Evolutionary conservation across 1,140 invertebrate species (phyloP).

Genomic region (Oedothorax gibbosus): DNA sequence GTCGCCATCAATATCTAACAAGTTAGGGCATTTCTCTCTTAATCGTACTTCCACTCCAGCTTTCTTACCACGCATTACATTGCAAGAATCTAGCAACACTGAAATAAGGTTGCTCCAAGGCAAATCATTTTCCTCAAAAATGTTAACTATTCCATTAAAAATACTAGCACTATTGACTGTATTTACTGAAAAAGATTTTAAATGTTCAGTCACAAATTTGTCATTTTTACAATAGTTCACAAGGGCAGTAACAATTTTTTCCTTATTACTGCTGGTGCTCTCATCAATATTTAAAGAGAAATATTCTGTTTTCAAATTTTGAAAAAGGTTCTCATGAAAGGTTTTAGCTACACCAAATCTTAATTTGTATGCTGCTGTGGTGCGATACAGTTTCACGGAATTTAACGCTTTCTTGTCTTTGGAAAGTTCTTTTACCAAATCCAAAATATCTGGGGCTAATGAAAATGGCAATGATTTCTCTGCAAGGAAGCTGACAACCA

Average conservation of each 20-base stretch:
- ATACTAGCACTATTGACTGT: slow-evolving; percentile 13
- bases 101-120: slow-evolving; percentile 62
- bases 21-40: slow-evolving; percentile 61
- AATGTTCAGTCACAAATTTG: slow-evolving; percentile 38
- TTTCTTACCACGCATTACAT: too few species aligned
- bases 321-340: slow-evolving; percentile 4
- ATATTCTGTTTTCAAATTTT: not conserved
- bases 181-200: slow-evolving; percentile 4
- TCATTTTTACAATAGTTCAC: slow-evolving; percentile 12
- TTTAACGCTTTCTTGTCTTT: slow-evolving; percentile 10
- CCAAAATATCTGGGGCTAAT: too few species aligned
- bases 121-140: slow-evolving; percentile 23
- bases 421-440: not conserved
- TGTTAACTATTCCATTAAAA: slow-evolving; percentile 4
- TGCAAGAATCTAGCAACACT: slow-evolving; percentile 64
- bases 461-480: slow-evolving; percentile 31
- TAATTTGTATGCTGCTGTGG: slow-evolving; percentile 32
- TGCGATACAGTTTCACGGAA: not conserved
- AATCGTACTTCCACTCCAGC: too few species aligned
- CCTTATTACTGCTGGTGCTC: slow-evolving; percentile 20
- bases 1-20: slow-evolving; percentile 65
- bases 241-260: slow-evolving; percentile 1
- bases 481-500: slow-evolving; percentile 23
- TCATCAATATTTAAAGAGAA: slow-evolving; percentile 42
- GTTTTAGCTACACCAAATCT: slow-evolving; percentile 28